A percentile compares a stretch with the other conserved stretches of the same genome.
phyloP scores from a whole-genome alignment of 2,888 invertebrate genomes.

The Caenorhabditis sp. region DNA sequence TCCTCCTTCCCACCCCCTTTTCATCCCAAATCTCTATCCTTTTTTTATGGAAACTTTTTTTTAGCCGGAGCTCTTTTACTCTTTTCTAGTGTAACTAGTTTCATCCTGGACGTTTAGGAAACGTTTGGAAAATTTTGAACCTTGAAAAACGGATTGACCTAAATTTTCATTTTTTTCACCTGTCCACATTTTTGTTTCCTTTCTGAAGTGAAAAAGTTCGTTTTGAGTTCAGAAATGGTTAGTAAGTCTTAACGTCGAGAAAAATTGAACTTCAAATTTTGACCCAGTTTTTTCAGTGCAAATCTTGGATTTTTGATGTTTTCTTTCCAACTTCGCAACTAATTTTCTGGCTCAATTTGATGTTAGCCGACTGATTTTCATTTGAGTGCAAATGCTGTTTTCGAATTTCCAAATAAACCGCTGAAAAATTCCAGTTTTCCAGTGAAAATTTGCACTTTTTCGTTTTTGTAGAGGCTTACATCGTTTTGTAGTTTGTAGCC shows the following conservation, averaged over 20 bases:
- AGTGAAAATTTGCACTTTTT: background rate
- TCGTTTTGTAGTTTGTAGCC: constrained; percentile 18
- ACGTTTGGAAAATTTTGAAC: background rate
- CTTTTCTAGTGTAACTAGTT: background rate
- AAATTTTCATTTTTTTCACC: background rate
- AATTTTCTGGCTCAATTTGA: background rate
- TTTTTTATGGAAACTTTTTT: constrained; percentile 12
- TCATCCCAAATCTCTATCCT: constrained; percentile 22
- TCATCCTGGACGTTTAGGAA: background rate
- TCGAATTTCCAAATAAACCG: background rate
- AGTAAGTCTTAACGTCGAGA: background rate
- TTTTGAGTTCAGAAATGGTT: background rate
- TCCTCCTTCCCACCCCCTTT: background rate
- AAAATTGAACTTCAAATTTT: no score
- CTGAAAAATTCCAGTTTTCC: background rate
- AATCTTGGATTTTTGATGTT: background rate
- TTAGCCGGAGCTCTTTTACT: background rate
- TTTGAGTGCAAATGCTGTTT: background rate
- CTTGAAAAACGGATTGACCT: no score
- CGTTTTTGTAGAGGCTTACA: constrained; percentile 3
- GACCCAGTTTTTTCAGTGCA: background rate
- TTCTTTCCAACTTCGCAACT: background rate
- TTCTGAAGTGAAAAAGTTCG: no score
- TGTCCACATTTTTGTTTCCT: background rate
- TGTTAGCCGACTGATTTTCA: background rate